Base-by-base conservation (phyloP, 2,113 vertebrate species). In the Typhlomys cinereus region DNA sequence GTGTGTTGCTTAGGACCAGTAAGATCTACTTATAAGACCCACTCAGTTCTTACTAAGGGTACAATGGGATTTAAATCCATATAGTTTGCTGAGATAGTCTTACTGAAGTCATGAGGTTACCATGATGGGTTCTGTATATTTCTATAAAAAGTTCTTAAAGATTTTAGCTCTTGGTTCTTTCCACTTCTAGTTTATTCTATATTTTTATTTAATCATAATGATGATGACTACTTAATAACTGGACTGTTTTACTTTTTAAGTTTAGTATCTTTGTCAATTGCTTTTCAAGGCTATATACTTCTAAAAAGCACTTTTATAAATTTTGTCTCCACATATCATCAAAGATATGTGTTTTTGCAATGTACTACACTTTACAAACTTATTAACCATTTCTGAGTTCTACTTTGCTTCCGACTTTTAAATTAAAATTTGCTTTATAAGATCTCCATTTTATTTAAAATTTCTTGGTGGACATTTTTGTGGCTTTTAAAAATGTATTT, bases 341-440 rank as follows among this genome's bases (percentile, higher is more conserved):
- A 66, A 39, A 34, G 52, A 89, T 67, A 48, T 85, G 2, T 69
- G 87, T 31, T 57, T 91, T 75, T 87, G 18, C 8, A 36, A 70
- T 79, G 48, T 2, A 73, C 67, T 71, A 14, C 69, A 59, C 6
- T 73, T 67, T 62, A 36, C 36, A 50, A 44, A 41, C 7, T 74
- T 14, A 50, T 9, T 69, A 76, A 74, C 70, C 69, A 88, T 83
- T 88, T 85, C 61, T 46, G 14, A 95, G 59, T 17, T 94, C 41
- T 91, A 39, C 21, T n/a, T 93, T 86, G 46, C 84, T 80, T 8
- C 69, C 84, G 8, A 73, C 10, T 83, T 91, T 75, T 75, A 90
- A 78, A 73, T 62, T 92, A 66, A 94, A 93, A 23, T 94, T 73
- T 94, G n/a, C 17, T 59, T 90, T 83, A 54, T 5, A 83, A 18